Evolutionary conservation across 2,888 invertebrate genomes (phyloP).

Genomic region (Pachycephus smyrnensis): DNA sequence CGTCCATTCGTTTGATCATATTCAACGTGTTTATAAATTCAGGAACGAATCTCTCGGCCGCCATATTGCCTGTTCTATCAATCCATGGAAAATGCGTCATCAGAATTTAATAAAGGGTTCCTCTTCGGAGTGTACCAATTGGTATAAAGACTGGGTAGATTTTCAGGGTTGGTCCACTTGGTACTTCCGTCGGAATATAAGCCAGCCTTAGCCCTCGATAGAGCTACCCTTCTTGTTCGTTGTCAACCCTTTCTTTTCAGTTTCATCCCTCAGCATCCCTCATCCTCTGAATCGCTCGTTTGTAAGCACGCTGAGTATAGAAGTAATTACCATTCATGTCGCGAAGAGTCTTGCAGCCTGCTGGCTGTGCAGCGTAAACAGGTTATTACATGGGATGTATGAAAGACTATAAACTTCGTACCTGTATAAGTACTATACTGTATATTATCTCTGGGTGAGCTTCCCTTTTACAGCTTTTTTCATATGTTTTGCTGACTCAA

Average conservation of each 20-base stretch:
- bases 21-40: too few species aligned
- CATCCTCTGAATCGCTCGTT: constrained; percentile 10
- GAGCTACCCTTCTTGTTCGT: constrained; percentile 30
- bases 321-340: constrained; percentile 48
- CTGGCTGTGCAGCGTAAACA: constrained; percentile 38
- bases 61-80: too few species aligned
- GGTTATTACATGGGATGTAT: constrained; percentile 37
- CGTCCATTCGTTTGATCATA: too few species aligned
- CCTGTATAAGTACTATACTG: too few species aligned
- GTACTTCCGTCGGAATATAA: too few species aligned
- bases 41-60: too few species aligned
- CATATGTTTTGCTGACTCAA: too few species aligned
- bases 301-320: constrained; percentile 15
- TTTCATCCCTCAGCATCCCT: constrained; percentile 22
- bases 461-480: too few species aligned
- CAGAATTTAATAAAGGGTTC: constrained; percentile 36
- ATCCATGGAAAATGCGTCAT: too few species aligned
- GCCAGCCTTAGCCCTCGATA: neutral
- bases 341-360: constrained; percentile 33
- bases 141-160: neutral
- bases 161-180: too few species aligned
- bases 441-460: too few species aligned
- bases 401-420: neutral
- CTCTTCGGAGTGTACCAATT: constrained; percentile 20
- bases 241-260: constrained; percentile 22